Conservation (phyloP, 2,113 vertebrate genomes). For the Microcebus murinus region DNA sequence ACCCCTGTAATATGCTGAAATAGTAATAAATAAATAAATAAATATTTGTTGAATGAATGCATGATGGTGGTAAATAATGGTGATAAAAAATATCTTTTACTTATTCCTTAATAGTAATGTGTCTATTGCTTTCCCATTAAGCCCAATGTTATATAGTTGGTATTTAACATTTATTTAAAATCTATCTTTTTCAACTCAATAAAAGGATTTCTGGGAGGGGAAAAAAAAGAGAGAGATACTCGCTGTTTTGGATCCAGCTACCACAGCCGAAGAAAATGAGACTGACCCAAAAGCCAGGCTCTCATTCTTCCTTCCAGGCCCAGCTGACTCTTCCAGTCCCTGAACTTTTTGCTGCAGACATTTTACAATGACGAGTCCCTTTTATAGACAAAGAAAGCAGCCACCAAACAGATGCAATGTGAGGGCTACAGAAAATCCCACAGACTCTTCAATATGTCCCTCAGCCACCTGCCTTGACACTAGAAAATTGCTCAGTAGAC, state of each 20-base stretch:
- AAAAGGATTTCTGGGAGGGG: background rate
- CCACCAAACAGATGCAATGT: background rate
- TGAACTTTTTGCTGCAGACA: background rate
- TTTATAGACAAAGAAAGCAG: background rate
- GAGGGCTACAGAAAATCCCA: background rate
- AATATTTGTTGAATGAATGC: background rate
- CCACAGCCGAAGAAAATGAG: background rate
- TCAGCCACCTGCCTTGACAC: background rate
- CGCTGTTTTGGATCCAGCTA: background rate
- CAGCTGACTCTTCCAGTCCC: background rate
- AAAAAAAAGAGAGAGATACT: background rate
- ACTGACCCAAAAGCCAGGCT: background rate
- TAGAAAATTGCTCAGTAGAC: background rate
- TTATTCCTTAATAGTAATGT: background rate
- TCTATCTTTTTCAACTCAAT: background rate
- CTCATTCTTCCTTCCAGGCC: background rate
- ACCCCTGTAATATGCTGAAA: too few relatives aligned
- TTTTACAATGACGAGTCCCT: background rate
- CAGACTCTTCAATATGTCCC: background rate
- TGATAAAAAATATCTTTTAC: background rate
- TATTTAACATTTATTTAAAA: background rate
- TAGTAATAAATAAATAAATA: too few relatives aligned
- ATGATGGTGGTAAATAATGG: background rate
- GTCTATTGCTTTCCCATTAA: background rate
- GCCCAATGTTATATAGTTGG: background rate